A percentile compares a stretch with the other conserved stretches of the same genome.
Evolutionary conservation across 2,888 invertebrate species (phyloP).

Genomic region (Phalangium opilio): DNA sequence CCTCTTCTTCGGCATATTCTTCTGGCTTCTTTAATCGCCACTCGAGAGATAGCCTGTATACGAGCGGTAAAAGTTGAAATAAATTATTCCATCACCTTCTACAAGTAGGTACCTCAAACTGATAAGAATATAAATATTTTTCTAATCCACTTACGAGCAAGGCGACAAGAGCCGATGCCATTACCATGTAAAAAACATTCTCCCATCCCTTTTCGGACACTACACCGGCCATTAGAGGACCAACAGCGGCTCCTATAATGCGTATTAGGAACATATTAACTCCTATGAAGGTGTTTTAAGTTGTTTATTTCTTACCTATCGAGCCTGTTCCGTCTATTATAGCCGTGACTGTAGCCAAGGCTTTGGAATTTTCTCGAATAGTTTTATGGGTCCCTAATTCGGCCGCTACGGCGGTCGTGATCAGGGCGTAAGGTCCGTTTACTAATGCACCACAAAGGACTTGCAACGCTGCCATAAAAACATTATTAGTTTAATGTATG

Average conservation of each 20-base stretch:
- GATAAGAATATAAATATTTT: too few relatives aligned
- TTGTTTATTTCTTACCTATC: too few relatives aligned
- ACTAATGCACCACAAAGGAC: slow-evolving; percentile 36
- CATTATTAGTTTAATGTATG: neutral
- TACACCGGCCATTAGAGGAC: slow-evolving; percentile 73
- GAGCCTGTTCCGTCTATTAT: slow-evolving; percentile 95
- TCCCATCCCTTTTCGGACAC: slow-evolving; percentile 47
- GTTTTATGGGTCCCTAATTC: slow-evolving; percentile 76
- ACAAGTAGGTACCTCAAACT: too few relatives aligned
- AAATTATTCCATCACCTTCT: too few relatives aligned
- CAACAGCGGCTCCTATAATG: slow-evolving; percentile 74
- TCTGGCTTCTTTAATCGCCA: too few relatives aligned
- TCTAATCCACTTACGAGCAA: slow-evolving; percentile 15
- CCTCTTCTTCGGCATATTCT: too few relatives aligned
- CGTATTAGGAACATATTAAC: too few relatives aligned
- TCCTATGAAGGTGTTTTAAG: too few relatives aligned
- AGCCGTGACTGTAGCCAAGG: slow-evolving; percentile 90
- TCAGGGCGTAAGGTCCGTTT: slow-evolving; percentile 89
- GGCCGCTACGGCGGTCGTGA: slow-evolving; percentile 90
- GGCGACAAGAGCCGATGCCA: slow-evolving; percentile 30
- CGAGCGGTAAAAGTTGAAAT: too few relatives aligned
- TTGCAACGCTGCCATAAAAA: slow-evolving; percentile 17
- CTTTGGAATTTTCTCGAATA: slow-evolving; percentile 66
- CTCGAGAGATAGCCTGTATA: too few relatives aligned
- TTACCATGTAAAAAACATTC: slow-evolving; percentile 34